phyloP scores from a whole-genome alignment of 2,797 vertebrate genomes.

The Labroides dimidiatus region DNA sequence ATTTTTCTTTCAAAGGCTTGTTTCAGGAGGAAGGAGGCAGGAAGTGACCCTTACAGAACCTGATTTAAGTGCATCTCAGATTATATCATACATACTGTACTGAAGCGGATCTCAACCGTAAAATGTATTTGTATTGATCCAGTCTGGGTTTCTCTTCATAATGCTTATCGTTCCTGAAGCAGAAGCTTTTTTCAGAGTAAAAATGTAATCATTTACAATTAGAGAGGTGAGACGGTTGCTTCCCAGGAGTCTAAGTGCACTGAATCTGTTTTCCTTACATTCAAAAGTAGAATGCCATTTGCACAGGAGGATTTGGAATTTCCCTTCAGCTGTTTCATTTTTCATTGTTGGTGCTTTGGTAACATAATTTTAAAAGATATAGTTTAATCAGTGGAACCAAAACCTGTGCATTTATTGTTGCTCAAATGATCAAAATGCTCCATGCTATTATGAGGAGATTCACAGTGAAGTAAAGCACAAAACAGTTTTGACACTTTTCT shows the following conservation, averaged over 20 bases:
- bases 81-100: constrained; percentile 20
- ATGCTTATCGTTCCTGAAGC: constrained; percentile 35
- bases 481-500: too few relatives aligned
- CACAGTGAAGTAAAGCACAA: too few relatives aligned
- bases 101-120: constrained; percentile 38
- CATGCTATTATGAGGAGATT: too few relatives aligned
- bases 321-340: neutral
- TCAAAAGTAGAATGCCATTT: constrained; percentile 7
- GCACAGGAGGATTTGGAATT: neutral
- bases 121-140: constrained; percentile 62
- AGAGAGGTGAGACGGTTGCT: constrained; percentile 11
- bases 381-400: too few relatives aligned
- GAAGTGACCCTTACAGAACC: constrained; percentile 16
- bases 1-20: neutral
- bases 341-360: too few relatives aligned
- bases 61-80: constrained; percentile 27
- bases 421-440: too few relatives aligned
- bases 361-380: too few relatives aligned
- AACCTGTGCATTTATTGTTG: too few relatives aligned
- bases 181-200: constrained; percentile 36
- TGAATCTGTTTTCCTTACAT: neutral
- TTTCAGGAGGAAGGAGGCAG: neutral
- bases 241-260: constrained; percentile 8
- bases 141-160: constrained; percentile 42
- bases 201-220: constrained; percentile 26